Base-by-base conservation (phyloP, 1,140 invertebrate species). In the Drosophila yakuba region DNA sequence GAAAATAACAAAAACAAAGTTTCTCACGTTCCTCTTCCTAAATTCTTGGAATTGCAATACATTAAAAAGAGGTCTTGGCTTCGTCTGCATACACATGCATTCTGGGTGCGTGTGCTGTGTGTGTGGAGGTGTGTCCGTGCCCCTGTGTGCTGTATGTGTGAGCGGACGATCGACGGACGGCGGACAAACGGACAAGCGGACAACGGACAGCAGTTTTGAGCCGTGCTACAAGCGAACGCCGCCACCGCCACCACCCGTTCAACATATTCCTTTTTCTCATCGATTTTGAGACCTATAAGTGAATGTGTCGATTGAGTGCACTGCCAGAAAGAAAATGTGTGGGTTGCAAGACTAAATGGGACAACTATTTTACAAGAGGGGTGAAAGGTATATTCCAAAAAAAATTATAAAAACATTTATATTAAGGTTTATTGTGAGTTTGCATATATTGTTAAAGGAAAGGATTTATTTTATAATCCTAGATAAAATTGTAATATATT, bases 11-110 rank as follows among this genome's bases (percentile, higher is more conserved):
- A 91, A 91, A 91, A 91, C 90, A 90, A 91, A 91, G 90, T 91
- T 91, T 91, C 90, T 91, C 90, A 91, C 90, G 90, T 91, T 91
- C 90, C 83, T 91, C 86, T 91, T 91, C 90, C 90, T 89, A 91
- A 91, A 91, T 91, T 91, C 90, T 91, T 91, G 90, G 90, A 91
- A 91, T 91, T 91, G 90, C 90, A 91, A 91, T 91, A 91, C 90
- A 91, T 91, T 91, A 91, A 91, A 91, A 90, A 91, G 90, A 91
- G 80, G 90, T 91, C 90, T 91, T 74, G 85, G 78, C 84, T 91
- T 79, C 84, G 83, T 83, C 84, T 88, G 74, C 75, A 77, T 78
- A 77, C 73, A 75, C 28, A 75, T 75, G 72, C 62, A 71, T 58
- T 48, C 38, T 28, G 52, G 39, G 32, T 63, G 52, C 73, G 59